phyloP scores from a whole-genome alignment of 1,140 invertebrate species.

The Drosophila ohnishii region DNA sequence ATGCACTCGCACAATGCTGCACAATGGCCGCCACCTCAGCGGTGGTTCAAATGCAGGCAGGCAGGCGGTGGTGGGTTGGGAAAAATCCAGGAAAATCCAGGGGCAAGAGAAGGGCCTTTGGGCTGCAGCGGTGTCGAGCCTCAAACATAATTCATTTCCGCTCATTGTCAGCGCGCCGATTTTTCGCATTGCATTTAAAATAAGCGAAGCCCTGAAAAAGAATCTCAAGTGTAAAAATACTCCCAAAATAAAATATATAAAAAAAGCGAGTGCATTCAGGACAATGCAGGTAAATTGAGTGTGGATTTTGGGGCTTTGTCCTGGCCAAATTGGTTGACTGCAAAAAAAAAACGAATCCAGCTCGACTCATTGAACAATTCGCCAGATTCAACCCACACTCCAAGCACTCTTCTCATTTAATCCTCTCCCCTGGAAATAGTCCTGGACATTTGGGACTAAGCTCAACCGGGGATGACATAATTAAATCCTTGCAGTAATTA shows the following conservation, averaged over 20 bases:
- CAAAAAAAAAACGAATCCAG: conserved; percentile 25
- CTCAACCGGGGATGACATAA: conserved; percentile 71
- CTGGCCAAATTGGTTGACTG: conserved; percentile 55
- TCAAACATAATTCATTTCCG: conserved; percentile 80
- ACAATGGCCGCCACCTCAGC: conserved; percentile 63
- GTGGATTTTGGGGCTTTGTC: conserved; percentile 57
- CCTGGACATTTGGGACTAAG: conserved; percentile 10
- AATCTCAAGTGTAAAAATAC: conserved; percentile 69
- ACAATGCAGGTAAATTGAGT: conserved; percentile 81
- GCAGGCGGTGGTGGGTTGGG: not conserved
- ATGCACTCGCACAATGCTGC: conserved; percentile 80
- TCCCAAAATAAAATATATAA: conserved; percentile 14
- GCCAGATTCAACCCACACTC: conserved; percentile 16
- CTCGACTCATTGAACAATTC: conserved; percentile 63
- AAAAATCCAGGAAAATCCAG: conserved; percentile 5
- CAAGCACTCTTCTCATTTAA: not conserved
- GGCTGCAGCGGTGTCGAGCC: conserved; percentile 37
- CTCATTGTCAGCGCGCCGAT: conserved; percentile 73
- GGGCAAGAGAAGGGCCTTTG: not conserved
- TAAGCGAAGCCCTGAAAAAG: conserved; percentile 54
- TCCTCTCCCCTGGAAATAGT: not conserved
- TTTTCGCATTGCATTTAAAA: conserved; percentile 74
- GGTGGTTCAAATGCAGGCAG: conserved; percentile 42
- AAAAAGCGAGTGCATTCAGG: conserved; percentile 32
- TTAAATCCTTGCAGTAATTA: conserved; percentile 83